phyloP scores from a whole-genome alignment of 30 jellyfish, hydroid and myxozoan species.

The Aurelia coerulea region DNA sequence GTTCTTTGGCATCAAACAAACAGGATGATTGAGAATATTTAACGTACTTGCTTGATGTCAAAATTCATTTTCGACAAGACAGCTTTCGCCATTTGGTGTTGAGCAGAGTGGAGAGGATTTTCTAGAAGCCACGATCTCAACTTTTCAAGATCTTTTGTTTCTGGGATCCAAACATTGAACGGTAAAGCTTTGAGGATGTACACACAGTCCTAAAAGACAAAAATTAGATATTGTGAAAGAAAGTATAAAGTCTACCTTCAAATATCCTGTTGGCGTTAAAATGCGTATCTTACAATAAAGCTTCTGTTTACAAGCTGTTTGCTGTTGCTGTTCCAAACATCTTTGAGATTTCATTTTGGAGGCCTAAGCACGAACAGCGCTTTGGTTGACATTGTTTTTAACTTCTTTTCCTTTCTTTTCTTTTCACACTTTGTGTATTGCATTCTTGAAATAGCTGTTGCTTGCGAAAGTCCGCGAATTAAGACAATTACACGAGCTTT shows the following conservation, averaged over 20 bases:
- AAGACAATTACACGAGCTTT: too few relatives aligned
- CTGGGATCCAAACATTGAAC: conserved; percentile 76
- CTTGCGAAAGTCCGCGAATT: too few relatives aligned
- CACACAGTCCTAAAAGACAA: conserved; percentile 47
- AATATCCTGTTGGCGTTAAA: too few relatives aligned
- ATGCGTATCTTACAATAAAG: too few relatives aligned
- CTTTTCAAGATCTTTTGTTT: conserved; percentile 62
- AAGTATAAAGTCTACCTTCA: too few relatives aligned
- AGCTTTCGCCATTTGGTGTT: conserved; percentile 69
- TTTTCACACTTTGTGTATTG: too few relatives aligned
- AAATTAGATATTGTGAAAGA: too few relatives aligned
- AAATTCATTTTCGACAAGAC: conserved; percentile 69
- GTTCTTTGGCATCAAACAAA: too few relatives aligned
- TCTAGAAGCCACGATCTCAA: conserved; percentile 83
- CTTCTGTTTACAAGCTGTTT: too few relatives aligned
- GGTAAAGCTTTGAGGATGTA: conserved; percentile 75
- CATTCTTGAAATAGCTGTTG: too few relatives aligned
- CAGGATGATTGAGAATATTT: too few relatives aligned
- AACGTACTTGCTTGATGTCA: conserved; percentile 62
- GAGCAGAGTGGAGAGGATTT: conserved; percentile 58
- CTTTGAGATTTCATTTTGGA: neutral
- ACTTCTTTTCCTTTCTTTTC: too few relatives aligned
- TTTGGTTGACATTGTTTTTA: neutral
- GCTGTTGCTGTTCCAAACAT: neutral
- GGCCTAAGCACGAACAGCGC: neutral